Evolutionary conservation across 1,140 invertebrate genomes (phyloP), one percentile per base, ranked within the genome.

Genomic region (Drosophila eugracilis): DNA sequence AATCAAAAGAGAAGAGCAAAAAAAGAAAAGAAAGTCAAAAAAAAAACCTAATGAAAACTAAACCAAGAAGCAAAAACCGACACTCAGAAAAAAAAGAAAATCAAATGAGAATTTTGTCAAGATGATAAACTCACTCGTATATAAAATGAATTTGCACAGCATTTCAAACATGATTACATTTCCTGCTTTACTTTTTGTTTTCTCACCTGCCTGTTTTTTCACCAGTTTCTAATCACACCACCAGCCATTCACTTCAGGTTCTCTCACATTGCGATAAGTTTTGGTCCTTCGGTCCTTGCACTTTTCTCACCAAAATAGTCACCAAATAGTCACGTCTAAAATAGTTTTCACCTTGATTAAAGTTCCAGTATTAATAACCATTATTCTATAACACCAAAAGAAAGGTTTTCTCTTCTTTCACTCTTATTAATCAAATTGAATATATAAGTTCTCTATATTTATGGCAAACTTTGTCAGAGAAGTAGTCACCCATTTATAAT

Each of bases 71-170:
- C 60, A 30, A 63, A 60, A 65, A 65, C 57, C 60, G 57, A 65
- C 60, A 65, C 60, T 62, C 62, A 28, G 42, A n/a, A 17, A 26
- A 32, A 12, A 32, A 42, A 7, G 17, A 30, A 59, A 17, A 10
- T 15, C 14, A 15, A 65, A 59, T 19, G 4, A 41, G 12, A 53
- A 58, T 28, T 47, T 49, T 17, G n/a, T 41, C 19, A 71, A 78
- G n/a, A n/a, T n/a, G n/a, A n/a, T n/a, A n/a, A n/a, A n/a, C n/a
- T n/a, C n/a, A n/a, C n/a, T n/a, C n/a, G n/a, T n/a, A n/a, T n/a
- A n/a, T n/a, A 76, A 75, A 76, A 37, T 17, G 58, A 83, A 67
- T 78, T 83, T 71, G 79, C 79, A 83, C 79, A 71, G 70, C 78
- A 83, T 84, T 32, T 47, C 41, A 7, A 15, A 65, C 45, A 48